Evolutionary conservation across 2,113 vertebrate species (phyloP), one percentile per base, ranked within the genome.

Genomic region (Helogale parvula): DNA sequence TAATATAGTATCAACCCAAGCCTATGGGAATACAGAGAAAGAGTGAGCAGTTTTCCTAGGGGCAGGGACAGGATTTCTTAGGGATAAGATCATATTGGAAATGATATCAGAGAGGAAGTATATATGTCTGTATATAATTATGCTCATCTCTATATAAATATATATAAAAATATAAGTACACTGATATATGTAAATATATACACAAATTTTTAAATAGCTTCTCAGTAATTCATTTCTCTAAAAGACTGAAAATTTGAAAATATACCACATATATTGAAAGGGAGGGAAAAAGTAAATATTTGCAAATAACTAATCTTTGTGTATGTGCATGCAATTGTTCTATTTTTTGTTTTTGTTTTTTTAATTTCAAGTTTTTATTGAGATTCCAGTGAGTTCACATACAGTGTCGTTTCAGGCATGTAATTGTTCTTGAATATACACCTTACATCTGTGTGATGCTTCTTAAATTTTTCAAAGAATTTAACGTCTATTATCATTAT

Each of bases 231-330:
- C 71, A 81, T 94, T 92, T 90, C 13, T 80, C 97, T 93, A 57
- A 88, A 90, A 91, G n/a, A 74, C 15, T 69, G 13, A 93, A 93
- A 77, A 81, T 69, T 69, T 94, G 31, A 94, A 96, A 89, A 91
- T 12, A 29, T 41, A 50, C 29, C 29, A 11, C 13, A 57, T 33
- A 27, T 84, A 87, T 83, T 94, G 23, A 90, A 90, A 96, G 71
- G 27, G 16, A 29, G 72, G 68, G 33, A 94, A 77, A 84, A 87
- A 1, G 14, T 92, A 54, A 90, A 57, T 31, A 87, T 81, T 94
- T 90, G 25, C 25, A 96, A 94, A 86, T 74, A 94, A 93, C 1
- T 76, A 45, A 76, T 84, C n/a, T 90, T 50, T 52, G 12, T 27
- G 27, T 88, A 16, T 33, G 15, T 41, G 5, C 41, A 19, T 84